phyloP scores from a whole-genome alignment of 2,113 vertebrate species.

The Sinocyclocheilus rhinocerous region DNA sequence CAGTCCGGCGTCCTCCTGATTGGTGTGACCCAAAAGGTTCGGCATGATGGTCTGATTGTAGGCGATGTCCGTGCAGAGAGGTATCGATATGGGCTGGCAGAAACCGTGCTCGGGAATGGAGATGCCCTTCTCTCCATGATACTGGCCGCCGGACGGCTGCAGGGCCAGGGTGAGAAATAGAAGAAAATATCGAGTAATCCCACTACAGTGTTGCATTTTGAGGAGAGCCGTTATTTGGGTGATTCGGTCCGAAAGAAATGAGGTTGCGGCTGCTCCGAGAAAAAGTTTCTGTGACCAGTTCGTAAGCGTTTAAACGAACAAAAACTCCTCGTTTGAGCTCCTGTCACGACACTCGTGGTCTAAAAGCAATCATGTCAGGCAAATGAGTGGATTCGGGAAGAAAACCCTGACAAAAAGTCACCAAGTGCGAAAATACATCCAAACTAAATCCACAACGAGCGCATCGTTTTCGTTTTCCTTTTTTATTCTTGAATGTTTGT shows the following conservation, averaged over 20 bases:
- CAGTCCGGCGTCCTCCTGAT: constrained; percentile 90
- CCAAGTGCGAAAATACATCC: constrained; percentile 2
- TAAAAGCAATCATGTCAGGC: constrained; percentile 41
- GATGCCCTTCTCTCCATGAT: constrained; percentile 86
- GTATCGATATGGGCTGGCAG: constrained; percentile 91
- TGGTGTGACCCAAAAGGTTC: constrained; percentile 91
- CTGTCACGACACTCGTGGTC: constrained; percentile 2
- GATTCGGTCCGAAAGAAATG: constrained; percentile 55
- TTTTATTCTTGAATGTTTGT: too few relatives aligned
- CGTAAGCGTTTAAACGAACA: background rate
- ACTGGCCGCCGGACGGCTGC: constrained; percentile 71
- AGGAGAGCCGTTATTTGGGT: constrained; percentile 68
- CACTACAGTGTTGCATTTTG: constrained; percentile 55
- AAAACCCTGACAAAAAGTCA: background rate
- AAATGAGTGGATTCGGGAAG: constrained; percentile 3
- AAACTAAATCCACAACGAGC: constrained; percentile 27
- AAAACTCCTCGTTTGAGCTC: constrained; percentile 2
- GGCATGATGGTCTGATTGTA: constrained; percentile 96
- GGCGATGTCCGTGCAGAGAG: constrained; percentile 90
- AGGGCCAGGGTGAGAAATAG: constrained; percentile 66
- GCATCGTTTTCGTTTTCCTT: background rate
- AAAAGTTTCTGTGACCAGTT: constrained; percentile 10
- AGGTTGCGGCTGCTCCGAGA: constrained; percentile 46
- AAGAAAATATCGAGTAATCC: constrained; percentile 63
- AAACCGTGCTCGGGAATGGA: constrained; percentile 90